Evolutionary conservation across 2,797 vertebrate species (phyloP).

Genomic region (Melanogrammus aeglefinus): DNA sequence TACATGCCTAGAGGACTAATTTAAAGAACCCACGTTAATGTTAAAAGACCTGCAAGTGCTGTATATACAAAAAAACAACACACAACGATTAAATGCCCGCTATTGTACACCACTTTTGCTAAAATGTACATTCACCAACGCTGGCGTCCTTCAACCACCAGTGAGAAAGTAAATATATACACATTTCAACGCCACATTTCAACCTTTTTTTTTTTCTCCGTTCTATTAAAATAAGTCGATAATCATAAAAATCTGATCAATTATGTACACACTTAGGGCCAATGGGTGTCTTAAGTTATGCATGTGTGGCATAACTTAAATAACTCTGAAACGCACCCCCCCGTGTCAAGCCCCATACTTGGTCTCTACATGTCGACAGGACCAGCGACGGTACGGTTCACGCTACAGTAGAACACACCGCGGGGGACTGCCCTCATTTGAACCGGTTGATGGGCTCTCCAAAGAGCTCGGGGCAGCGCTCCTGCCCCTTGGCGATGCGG

Average conservation of each 20-base stretch:
- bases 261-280: constrained; percentile 85
- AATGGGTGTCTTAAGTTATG: constrained; percentile 72
- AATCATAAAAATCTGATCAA: constrained; percentile 94
- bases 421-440: constrained; percentile 68
- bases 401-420: background rate
- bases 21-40: constrained; percentile 49
- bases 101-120: background rate
- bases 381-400: background rate
- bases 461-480: constrained; percentile 88
- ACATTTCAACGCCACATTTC: constrained; percentile 58
- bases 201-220: constrained; percentile 23
- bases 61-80: constrained; percentile 57
- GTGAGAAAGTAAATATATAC: constrained; percentile 71
- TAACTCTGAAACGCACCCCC: constrained; percentile 40
- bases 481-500: constrained; percentile 83
- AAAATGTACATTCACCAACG: constrained; percentile 62
- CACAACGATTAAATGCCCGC: constrained; percentile 65
- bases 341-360: constrained; percentile 66
- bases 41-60: constrained; percentile 45
- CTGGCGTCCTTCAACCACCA: constrained; percentile 47
- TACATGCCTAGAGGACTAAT: constrained; percentile 34
- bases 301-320: constrained; percentile 61
- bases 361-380: constrained; percentile 70
- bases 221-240: constrained; percentile 93
- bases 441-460: constrained; percentile 82